phyloP scores from a whole-genome alignment of 2,888 invertebrate species.

The Lacanobia wlatinum region DNA sequence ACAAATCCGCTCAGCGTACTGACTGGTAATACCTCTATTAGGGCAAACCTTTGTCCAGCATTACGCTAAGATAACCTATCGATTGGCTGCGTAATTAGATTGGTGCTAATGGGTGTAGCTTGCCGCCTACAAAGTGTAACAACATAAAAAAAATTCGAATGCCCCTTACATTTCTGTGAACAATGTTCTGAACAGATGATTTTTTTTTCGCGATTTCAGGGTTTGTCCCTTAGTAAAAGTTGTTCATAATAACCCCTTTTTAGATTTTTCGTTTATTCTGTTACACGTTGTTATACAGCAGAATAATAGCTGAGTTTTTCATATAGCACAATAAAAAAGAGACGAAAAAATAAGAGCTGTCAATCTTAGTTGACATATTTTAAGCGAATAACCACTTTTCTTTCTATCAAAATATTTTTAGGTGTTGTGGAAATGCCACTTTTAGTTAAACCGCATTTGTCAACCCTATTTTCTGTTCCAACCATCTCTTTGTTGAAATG shows the following conservation, averaged over 20 bases:
- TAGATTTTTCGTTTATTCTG: background rate
- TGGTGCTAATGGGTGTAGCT: background rate
- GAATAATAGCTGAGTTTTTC: too few species aligned
- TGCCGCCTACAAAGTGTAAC: background rate
- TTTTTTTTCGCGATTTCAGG: background rate
- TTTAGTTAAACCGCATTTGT: background rate
- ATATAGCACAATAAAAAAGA: too few species aligned
- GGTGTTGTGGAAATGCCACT: background rate
- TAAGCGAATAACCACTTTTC: background rate
- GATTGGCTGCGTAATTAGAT: background rate
- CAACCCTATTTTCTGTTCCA: background rate
- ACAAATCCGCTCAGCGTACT: constrained; percentile 33
- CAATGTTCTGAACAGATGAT: too few species aligned
- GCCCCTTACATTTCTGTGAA: too few species aligned
- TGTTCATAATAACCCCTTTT: background rate
- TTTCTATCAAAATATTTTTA: background rate
- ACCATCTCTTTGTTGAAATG: background rate
- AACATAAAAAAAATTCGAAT: too few species aligned
- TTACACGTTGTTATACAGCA: background rate
- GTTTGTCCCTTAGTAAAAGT: background rate
- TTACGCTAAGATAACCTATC: constrained; percentile 1
- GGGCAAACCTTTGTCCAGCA: constrained; percentile 2
- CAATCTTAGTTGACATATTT: background rate
- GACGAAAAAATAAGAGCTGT: background rate
- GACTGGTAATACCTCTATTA: constrained; percentile 31